Evolutionary conservation across 2,888 invertebrate genomes (phyloP), one percentile per base, ranked within the genome.

Genomic region (Drosophila ezoana): DNA sequence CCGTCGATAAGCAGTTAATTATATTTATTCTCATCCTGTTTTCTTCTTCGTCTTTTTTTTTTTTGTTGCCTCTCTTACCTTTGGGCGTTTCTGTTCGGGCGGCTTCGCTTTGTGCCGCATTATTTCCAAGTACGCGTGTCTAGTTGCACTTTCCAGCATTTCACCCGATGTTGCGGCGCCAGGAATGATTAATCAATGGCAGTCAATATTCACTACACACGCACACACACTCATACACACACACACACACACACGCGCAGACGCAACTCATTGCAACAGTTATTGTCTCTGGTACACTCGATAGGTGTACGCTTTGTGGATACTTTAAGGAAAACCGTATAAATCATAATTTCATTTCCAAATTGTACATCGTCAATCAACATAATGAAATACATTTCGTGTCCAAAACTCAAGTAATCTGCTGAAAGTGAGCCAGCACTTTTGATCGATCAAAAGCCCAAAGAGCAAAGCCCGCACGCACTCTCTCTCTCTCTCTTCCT

Each of bases 1-100:
- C 83, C 83, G 83, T 84, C 83, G 83, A 86, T 83, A 83, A 81
- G 82, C 82, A 83, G 82, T 83, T 83, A 86, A 83, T 83, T 83
- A 83, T 86, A 83, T 81, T 81, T 81, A 79, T 81, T 84, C 79
- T 79, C 84, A 87, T 87, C 77, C 77, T 79, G 69, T 68, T 41
- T 65, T 52, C 20, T 48, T 32, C 14, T 14, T 53, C 9, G 32
- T 18, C 51, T 32, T 57, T 53, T 20, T 14, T n/a, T n/a, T n/a
- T n/a, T n/a, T n/a, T n/a, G n/a, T 20, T 33, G 14, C 37, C 37
- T 33, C 37, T 48, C 44, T 48, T 49, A 66, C 73, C 71, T 67
- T 64, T 74, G 81, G 67, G 79, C 75, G 79, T 71, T 73, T 52
- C 67, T 63, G 14, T 23, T 48, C 63, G 71, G 72, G 72, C 83